These are phyloP conservation scores for Diuraphis noxia DNA, from an alignment of 1,140 invertebrate genomes.

Conservation along the genomic window DNA sequence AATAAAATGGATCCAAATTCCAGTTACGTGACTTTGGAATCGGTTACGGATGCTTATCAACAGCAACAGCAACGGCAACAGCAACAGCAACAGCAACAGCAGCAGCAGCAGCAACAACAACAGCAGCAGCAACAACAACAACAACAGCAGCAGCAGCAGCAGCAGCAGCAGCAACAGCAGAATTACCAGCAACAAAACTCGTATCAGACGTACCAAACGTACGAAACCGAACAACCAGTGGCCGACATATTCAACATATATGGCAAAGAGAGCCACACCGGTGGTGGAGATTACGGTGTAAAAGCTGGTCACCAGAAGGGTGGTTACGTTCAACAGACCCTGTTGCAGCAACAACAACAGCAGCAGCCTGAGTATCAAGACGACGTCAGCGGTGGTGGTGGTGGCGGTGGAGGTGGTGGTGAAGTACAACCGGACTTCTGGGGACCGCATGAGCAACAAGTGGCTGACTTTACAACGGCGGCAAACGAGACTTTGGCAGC, in stretches of 20 bases:
- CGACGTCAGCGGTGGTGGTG: not conserved
- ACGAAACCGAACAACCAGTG: not conserved
- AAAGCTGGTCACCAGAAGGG: not conserved
- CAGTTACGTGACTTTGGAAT: conserved; percentile 5
- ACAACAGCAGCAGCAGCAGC: conserved; percentile 20
- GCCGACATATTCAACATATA: conserved; percentile 34
- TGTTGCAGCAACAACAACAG: conserved; percentile 34
- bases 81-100: not conserved
- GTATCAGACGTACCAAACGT: conserved; percentile 34
- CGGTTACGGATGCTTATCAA: conserved; percentile 13
- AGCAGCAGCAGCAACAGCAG: not conserved
- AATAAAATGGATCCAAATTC: not conserved
- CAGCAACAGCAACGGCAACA: conserved; percentile 31
- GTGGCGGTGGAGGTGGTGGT: not conserved
- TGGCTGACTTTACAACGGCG: not conserved
- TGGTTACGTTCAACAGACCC: not conserved
- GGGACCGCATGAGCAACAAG: conserved; percentile 5
- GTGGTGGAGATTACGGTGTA: not conserved
- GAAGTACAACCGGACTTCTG: conserved; percentile 27
- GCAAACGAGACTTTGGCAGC: conserved; percentile 22
- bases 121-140: conserved; percentile 10
- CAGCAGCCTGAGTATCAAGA: conserved; percentile 35
- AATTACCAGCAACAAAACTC: conserved; percentile 23
- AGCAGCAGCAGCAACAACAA: not conserved
- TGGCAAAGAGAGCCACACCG: not conserved